These are phyloP conservation scores for Cettia cetti DNA, from an alignment of 2,113 vertebrate genomes.

Conservation along the genomic window DNA sequence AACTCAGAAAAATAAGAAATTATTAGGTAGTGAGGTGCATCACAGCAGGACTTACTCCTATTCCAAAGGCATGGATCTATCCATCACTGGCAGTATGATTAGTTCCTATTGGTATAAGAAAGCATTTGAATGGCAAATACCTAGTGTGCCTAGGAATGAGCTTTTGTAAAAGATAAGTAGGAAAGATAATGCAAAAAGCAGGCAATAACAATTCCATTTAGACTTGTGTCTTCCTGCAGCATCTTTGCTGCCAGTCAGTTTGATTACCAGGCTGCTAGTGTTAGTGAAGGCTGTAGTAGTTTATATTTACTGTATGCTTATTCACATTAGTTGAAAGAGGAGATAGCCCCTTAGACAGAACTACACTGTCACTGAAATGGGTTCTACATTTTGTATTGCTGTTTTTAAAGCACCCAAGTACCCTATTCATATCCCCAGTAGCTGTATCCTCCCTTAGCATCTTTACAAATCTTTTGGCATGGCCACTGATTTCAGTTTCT, in stretches of 20 bases:
- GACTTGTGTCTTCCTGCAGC: not conserved
- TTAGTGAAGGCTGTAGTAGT: not conserved
- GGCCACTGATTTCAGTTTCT: not conserved
- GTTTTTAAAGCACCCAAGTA: not conserved
- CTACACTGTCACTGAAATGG: not conserved
- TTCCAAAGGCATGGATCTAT: not conserved
- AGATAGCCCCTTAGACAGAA: not conserved
- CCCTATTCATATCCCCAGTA: not conserved
- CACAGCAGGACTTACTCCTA: not conserved
- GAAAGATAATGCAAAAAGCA: not conserved
- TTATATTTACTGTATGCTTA: not conserved
- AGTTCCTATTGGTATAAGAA: not conserved
- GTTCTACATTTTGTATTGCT: not conserved
- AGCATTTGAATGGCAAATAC: not conserved
- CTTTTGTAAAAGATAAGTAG: not conserved
- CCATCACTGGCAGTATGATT: not conserved
- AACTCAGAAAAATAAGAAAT: not conserved
- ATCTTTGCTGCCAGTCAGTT: not conserved
- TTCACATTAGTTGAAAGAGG: not conserved
- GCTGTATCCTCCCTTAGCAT: not conserved
- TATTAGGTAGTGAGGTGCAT: not conserved
- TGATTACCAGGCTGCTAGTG: not conserved
- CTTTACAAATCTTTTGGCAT: not conserved
- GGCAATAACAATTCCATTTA: not conserved
- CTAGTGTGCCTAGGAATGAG: not conserved